These are phyloP conservation scores for Coptodon rendalli DNA, from an alignment of 2,113 vertebrate species.

Conservation along the genomic window DNA sequence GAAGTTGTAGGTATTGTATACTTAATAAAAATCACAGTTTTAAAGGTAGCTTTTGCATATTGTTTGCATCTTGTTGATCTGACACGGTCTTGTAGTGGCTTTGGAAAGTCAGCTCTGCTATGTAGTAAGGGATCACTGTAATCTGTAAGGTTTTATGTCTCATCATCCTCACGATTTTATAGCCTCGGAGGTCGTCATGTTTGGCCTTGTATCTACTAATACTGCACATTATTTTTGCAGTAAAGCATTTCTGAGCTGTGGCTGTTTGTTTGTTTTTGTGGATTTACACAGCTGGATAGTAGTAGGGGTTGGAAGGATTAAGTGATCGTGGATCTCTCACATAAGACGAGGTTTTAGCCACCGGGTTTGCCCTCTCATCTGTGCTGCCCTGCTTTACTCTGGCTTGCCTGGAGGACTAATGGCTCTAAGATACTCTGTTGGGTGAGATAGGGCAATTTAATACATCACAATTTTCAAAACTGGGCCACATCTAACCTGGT, in stretches of 20 bases:
- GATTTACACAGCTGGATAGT: constrained; percentile 43
- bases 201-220: constrained; percentile 10
- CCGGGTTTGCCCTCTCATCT: background rate
- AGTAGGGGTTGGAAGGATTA: constrained; percentile 32
- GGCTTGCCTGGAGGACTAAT: background rate
- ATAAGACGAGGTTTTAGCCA: constrained; percentile 1
- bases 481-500: background rate
- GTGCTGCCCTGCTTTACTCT: background rate
- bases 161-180: constrained; percentile 3
- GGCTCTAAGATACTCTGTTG: background rate
- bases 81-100: background rate
- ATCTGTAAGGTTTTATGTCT: constrained; percentile 5
- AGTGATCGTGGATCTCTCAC: constrained; percentile 1
- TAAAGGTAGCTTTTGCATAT: background rate
- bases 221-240: background rate
- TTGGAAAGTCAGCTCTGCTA: background rate
- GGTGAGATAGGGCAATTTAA: background rate
- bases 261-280: constrained; percentile 36
- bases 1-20: background rate
- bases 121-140: constrained; percentile 19
- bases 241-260: background rate
- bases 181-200: background rate
- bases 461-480: background rate
- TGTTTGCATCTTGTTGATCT: background rate
- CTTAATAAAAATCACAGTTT: background rate